These are phyloP conservation scores for Pelvicachromis taeniatus DNA, from an alignment of 2,113 vertebrate genomes.

Conservation along the genomic window DNA sequence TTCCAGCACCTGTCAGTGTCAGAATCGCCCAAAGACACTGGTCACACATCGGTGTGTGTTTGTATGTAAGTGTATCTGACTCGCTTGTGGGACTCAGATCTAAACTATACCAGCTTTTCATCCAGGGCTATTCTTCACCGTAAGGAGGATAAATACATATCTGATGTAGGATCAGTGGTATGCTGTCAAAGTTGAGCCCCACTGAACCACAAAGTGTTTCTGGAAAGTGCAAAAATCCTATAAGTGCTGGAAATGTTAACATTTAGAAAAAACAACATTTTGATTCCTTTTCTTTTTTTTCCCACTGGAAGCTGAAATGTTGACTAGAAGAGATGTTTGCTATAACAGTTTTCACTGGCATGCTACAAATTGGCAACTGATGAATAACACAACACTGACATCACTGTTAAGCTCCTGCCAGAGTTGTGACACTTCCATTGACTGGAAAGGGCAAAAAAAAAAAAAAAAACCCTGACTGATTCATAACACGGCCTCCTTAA, in stretches of 20 bases:
- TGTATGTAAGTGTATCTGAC: conserved; percentile 18
- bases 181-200: neutral
- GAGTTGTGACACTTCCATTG: conserved; percentile 5
- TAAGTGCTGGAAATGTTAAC: neutral
- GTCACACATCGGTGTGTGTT: conserved; percentile 37
- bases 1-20: conserved; percentile 6
- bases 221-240: neutral
- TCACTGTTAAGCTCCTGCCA: neutral
- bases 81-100: conserved; percentile 14
- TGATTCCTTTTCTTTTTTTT: neutral
- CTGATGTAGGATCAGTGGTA: conserved; percentile 17
- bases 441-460: neutral
- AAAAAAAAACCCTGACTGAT: neutral
- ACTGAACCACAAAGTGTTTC: neutral
- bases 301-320: neutral
- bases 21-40: conserved; percentile 29
- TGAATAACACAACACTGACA: conserved; percentile 19
- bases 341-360: neutral
- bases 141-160: conserved; percentile 27
- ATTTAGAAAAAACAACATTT: neutral
- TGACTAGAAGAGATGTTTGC: neutral
- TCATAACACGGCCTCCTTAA: neutral
- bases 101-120: conserved; percentile 18
- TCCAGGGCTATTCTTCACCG: neutral
- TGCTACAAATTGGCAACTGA: neutral